A percentile compares a stretch with the other conserved stretches of the same genome.
phyloP scores from a whole-genome alignment of 2,113 vertebrate species.

The Microtus richardsoni region DNA sequence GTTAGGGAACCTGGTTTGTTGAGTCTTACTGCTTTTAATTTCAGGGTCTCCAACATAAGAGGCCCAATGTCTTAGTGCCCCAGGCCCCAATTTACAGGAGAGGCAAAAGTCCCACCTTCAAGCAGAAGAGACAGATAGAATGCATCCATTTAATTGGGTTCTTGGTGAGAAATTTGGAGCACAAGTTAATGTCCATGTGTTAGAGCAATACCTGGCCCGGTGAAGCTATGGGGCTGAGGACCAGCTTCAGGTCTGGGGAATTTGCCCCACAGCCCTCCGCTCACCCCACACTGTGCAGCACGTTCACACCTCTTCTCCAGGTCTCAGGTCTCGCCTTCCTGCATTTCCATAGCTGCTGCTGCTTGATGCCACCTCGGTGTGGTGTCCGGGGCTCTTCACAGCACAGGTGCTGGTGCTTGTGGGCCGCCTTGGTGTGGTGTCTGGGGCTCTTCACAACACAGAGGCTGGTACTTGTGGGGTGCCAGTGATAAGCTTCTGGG shows the following conservation, averaged over 20 bases:
- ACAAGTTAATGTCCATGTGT: background rate
- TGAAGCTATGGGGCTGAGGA: background rate
- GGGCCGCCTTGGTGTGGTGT: background rate
- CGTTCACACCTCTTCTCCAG: too few relatives aligned
- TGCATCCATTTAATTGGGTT: background rate
- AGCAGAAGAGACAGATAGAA: background rate
- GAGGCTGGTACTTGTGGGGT: background rate
- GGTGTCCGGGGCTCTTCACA: background rate
- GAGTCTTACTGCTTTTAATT: background rate
- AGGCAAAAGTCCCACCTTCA: background rate
- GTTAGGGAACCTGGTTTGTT: background rate
- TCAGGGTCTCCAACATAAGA: background rate
- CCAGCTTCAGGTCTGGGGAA: background rate
- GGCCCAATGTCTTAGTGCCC: fast-evolving
- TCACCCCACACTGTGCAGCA: background rate
- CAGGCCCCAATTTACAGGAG: background rate
- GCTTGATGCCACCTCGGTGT: fast-evolving
- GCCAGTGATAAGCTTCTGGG: background rate
- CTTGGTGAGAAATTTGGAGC: background rate
- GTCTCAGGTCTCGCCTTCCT: background rate
- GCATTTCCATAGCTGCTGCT: background rate
- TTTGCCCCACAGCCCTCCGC: background rate
- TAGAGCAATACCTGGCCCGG: background rate
- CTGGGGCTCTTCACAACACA: background rate
- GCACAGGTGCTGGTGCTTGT: background rate